A percentile compares a stretch with the other conserved stretches of the same genome.
These are phyloP conservation scores for Bombus consobrinus DNA, from an alignment of 1,140 invertebrate species.

Conservation along the genomic window DNA sequence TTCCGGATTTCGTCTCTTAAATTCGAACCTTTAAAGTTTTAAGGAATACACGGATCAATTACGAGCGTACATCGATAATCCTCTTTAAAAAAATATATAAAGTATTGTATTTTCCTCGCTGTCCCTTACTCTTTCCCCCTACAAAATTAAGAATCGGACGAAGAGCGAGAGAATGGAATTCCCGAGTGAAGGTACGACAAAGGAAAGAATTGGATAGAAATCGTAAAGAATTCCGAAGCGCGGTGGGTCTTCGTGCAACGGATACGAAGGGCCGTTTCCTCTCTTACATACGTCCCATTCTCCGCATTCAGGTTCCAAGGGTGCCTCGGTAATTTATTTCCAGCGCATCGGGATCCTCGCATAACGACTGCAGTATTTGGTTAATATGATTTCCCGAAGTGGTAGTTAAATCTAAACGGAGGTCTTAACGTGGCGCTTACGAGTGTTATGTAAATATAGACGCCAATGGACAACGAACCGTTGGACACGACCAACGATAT, in stretches of 20 bases:
- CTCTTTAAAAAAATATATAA: too few species aligned
- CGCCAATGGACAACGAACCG: slow-evolving; percentile 14
- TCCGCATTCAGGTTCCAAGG: slow-evolving; percentile 29
- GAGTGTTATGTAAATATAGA: slow-evolving; percentile 70
- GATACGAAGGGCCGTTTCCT: slow-evolving; percentile 47
- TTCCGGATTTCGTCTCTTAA: not conserved
- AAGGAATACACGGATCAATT: not conserved
- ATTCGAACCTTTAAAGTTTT: not conserved
- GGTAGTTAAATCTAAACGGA: slow-evolving; percentile 65
- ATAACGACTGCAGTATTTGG: slow-evolving; percentile 69
- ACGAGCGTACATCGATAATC: not conserved
- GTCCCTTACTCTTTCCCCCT: not conserved
- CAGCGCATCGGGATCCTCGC: slow-evolving; percentile 40
- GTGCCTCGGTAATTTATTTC: slow-evolving; percentile 65
- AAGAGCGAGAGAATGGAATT: slow-evolving; percentile 50
- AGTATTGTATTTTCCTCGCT: too few species aligned
- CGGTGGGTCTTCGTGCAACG: slow-evolving; percentile 47
- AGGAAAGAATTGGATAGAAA: slow-evolving; percentile 64
- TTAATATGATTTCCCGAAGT: slow-evolving; percentile 70
- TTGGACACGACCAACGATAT: slow-evolving; percentile 26
- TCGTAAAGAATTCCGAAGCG: slow-evolving; percentile 64
- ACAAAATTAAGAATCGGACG: not conserved
- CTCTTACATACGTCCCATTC: slow-evolving; percentile 53
- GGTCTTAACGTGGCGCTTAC: slow-evolving; percentile 52
- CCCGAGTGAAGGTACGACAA: slow-evolving; percentile 52